phyloP scores from a whole-genome alignment of 2,113 vertebrate genomes.

The Petrocephalus microphthalmus region DNA sequence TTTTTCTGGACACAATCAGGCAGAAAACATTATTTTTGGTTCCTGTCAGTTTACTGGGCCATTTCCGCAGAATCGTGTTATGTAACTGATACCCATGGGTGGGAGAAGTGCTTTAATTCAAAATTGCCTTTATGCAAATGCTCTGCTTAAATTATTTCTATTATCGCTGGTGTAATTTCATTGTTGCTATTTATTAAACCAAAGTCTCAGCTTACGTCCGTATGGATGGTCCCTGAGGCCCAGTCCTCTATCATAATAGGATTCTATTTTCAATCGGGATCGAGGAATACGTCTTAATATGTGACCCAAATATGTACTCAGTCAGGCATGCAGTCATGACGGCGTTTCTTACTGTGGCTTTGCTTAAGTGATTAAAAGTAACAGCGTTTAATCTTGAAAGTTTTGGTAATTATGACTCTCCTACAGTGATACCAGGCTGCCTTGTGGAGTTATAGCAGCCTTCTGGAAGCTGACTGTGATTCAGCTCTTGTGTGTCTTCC shows the following conservation, averaged over 20 bases:
- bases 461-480: background rate
- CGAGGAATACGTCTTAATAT: background rate
- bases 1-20: background rate
- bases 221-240: background rate
- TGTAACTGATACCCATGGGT: background rate
- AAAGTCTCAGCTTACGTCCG: background rate
- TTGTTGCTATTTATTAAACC: conserved; percentile 10
- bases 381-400: conserved; percentile 2
- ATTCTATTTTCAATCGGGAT: background rate
- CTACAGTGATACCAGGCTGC: background rate
- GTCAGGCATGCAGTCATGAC: background rate
- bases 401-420: conserved; percentile 7
- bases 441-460: background rate
- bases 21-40: background rate
- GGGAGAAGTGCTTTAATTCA: background rate
- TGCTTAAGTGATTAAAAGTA: conserved; percentile 12
- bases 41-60: background rate
- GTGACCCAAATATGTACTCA: background rate
- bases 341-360: background rate
- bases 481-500: background rate
- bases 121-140: background rate
- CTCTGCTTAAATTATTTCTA: background rate
- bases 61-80: background rate
- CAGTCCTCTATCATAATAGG: background rate
- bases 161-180: background rate